Base-by-base conservation (phyloP, 2,113 vertebrate species). In the Taxidea taxus region DNA sequence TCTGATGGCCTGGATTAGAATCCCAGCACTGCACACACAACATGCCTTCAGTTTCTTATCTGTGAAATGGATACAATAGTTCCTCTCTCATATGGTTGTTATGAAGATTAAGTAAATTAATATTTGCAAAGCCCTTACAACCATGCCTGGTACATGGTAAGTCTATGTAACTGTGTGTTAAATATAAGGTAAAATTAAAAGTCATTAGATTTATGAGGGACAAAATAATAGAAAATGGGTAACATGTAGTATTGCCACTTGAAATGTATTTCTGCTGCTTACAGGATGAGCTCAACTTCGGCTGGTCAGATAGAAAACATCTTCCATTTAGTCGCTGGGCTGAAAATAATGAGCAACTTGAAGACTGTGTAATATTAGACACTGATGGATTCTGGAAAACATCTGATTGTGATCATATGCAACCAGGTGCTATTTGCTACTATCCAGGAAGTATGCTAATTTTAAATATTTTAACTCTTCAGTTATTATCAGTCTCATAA, bases 381-480 rank as follows among this genome's bases (percentile, higher is more conserved):
- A 99, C 97, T 0, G 99, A 99, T 84, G 99, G 99, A 83, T 99
- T 99, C 98, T 99, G 99, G 99, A 99, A 99, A 98, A 99, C 99
- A 91, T 99, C 98, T 0, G 98, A 99, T 54, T 99, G 99, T 64
- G 98, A 98, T 60, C 96, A 98, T 49, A n/a, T 96, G 94, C 99
- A 99, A 6, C 97, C 97, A 42, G 99, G 99, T 6, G 99, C 99
- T 47, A 98, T 99, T 98, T 99, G 99, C 98, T 99, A 99, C 4
- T 92, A 98, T 90, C 98, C 99, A 96, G 98, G 98, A 96, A 98
- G 99, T 99, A 98, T 96, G 99, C 98, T 80, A 44, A 74, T 31
- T 81, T 72, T 44, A 68, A 68, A 70, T 29, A 74, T 94, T 86
- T 97, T 80, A 29, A 39, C 62, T 90, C 66, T 78, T 92, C 81